These are phyloP conservation scores for Agelastica alni DNA, from an alignment of 2,888 invertebrate species.

Conservation along the genomic window DNA sequence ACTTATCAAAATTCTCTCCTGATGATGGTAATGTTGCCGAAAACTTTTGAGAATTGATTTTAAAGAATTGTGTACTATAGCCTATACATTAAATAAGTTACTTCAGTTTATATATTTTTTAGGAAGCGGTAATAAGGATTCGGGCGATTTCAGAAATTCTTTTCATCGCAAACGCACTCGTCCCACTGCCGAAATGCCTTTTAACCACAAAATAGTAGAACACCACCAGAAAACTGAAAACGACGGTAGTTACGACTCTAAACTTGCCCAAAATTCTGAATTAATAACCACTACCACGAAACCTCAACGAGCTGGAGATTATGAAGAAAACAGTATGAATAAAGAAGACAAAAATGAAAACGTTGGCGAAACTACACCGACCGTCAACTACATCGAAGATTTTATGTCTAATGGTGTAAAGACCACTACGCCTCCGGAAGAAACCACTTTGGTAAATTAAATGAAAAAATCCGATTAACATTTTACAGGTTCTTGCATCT, in stretches of 20 bases:
- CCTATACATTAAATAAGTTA: neutral
- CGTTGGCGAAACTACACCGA: constrained; percentile 11
- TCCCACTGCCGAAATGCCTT: constrained; percentile 28
- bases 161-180: constrained; percentile 26
- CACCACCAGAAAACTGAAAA: constrained; percentile 4
- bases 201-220: constrained; percentile 26
- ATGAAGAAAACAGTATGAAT: constrained; percentile 10
- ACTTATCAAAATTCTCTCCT: too few relatives aligned
- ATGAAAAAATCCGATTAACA: too few relatives aligned
- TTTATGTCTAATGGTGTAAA: neutral
- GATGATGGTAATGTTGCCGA: neutral
- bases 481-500: too few relatives aligned
- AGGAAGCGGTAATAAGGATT: constrained; percentile 10
- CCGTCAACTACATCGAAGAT: neutral
- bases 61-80: too few relatives aligned
- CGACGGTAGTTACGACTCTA: constrained; percentile 21
- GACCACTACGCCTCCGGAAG: constrained; percentile 13
- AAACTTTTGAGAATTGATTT: too few relatives aligned
- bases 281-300: neutral
- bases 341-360: constrained; percentile 6
- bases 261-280: constrained; percentile 14
- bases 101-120: constrained; percentile 1
- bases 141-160: constrained; percentile 15
- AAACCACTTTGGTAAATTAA: constrained; percentile 23
- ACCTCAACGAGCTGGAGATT: constrained; percentile 8